Evolutionary conservation across 2,113 vertebrate genomes (phyloP), one percentile per base, ranked within the genome.

Genomic region (Oncorhynchus gorbuscha): DNA sequence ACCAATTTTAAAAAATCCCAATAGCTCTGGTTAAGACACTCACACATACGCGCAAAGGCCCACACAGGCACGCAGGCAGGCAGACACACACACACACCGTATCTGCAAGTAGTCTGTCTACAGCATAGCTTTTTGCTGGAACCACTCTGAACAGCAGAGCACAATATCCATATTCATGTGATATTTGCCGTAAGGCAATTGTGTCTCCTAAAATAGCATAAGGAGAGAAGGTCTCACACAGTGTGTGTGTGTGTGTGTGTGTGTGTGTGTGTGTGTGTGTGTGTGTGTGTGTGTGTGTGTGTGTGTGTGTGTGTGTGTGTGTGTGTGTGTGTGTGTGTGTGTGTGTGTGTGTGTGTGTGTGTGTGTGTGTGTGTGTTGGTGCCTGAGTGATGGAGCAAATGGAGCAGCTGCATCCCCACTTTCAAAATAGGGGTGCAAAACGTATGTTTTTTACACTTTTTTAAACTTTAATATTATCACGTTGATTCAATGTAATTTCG

Each of bases 151-250:
- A 91, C 90, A 90, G 89, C 89, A 75, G 78, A 90, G 89, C 88
- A 79, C 84, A 87, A 81, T 86, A 92, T 94, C 90, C 91, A 94
- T 94, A 94, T 94, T 94, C 93, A 93, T 94, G 92, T 84, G 87
- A 87, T 90, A 89, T 92, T 91, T 91, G 92, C 93, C 85, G 76
- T 83, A 87, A 94, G 93, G 93, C 91, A 93, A 89, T 87, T 88
- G 89, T 91, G 86, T 92, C 88, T 90, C 87, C 93, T 94, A 94
- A 93, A 93, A 94, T 94, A 94, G 93, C 88, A 78, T 78, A 81
- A 82, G 83, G 89, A 91, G 90, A 90, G 86, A 92, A 86, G 88
- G 87, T 86, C 87, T 89, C 85, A 81, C 90, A 84, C 78, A 88
- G 85, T 84, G 4, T 32, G 30, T 32, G 30, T 32, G 4, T 32